These are phyloP conservation scores for Heliconius erato DNA, from an alignment of 2,888 invertebrate genomes.

Conservation along the genomic window DNA sequence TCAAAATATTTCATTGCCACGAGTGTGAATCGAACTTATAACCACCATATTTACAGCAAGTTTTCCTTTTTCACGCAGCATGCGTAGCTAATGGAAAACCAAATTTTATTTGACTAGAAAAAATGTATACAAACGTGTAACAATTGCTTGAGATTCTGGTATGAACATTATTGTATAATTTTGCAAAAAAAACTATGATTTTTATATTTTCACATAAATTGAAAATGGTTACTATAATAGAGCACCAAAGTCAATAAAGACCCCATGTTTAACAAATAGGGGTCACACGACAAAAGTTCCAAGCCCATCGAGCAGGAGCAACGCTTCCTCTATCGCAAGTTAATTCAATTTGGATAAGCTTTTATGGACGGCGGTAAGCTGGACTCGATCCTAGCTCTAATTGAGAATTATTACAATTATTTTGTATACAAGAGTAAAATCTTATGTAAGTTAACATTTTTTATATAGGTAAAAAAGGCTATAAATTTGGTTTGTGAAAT, in stretches of 20 bases:
- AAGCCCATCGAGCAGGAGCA: slow-evolving; percentile 21
- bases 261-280: slow-evolving; percentile 8
- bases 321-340: slow-evolving; percentile 29
- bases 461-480: no score
- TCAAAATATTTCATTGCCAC: background rate
- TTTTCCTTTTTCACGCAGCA: background rate
- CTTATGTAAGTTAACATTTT: background rate
- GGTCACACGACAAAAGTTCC: slow-evolving; percentile 27
- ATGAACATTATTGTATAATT: background rate
- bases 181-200: background rate
- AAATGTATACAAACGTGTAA: background rate
- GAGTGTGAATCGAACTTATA: background rate
- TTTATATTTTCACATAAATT: background rate
- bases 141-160: no score
- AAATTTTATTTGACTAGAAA: background rate
- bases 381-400: slow-evolving; percentile 37
- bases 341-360: slow-evolving; percentile 55
- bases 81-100: no score
- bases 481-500: background rate
- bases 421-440: slow-evolving; percentile 6
- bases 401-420: slow-evolving; percentile 44
- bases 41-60: background rate
- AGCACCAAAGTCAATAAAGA: background rate
- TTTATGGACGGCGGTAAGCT: slow-evolving; percentile 49
- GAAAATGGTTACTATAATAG: background rate